Percentiles rank a stretch among this genome's conserved stretches.
Evolutionary conservation across 1,140 invertebrate species (phyloP).

Genomic region (Trichonephila clavata): DNA sequence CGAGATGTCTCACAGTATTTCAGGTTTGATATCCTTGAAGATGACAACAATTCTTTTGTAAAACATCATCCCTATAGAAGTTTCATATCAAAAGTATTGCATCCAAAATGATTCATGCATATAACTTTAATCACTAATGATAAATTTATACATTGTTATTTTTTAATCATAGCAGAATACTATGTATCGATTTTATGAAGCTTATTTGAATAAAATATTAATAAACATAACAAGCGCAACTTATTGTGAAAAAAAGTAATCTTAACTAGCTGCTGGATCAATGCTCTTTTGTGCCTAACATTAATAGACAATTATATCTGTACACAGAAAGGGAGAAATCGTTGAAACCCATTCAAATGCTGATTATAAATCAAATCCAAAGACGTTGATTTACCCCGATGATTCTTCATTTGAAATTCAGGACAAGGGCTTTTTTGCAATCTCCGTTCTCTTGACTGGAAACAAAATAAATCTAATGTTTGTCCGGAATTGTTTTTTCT

Average conservation of each 20-base stretch:
- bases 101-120: too few relatives aligned
- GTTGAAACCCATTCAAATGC: conserved; percentile 41
- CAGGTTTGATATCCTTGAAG: too few relatives aligned
- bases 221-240: neutral
- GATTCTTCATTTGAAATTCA: conserved; percentile 68
- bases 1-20: too few relatives aligned
- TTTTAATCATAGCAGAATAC: neutral
- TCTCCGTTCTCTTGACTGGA: neutral
- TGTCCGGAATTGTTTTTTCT: conserved; percentile 47
- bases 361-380: conserved; percentile 60
- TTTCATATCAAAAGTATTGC: too few relatives aligned
- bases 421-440: conserved; percentile 21
- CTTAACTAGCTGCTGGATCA: neutral
- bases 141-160: neutral
- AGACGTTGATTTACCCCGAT: conserved; percentile 30
- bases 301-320: conserved; percentile 16
- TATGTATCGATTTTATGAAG: neutral
- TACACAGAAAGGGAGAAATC: neutral
- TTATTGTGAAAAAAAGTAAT: neutral
- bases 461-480: conserved; percentile 54
- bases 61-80: too few relatives aligned
- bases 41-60: too few relatives aligned
- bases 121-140: too few relatives aligned
- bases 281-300: neutral
- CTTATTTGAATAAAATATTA: neutral